phyloP scores from a whole-genome alignment of 2,888 invertebrate species.

The Rutpela maculata region DNA sequence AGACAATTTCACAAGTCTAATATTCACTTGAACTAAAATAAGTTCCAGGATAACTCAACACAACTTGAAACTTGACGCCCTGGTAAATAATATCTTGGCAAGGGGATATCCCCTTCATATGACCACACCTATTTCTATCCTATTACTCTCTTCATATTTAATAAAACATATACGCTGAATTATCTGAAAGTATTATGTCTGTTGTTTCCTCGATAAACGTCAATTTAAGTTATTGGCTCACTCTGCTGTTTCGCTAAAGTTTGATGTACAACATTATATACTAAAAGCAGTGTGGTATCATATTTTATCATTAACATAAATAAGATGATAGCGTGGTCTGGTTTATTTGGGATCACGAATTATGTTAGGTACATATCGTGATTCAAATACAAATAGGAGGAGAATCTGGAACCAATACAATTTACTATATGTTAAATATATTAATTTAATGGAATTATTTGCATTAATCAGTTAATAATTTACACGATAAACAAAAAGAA shows the following conservation, averaged over 20 bases:
- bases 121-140: not conserved
- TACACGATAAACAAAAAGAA: too few species aligned
- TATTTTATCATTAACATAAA: not conserved
- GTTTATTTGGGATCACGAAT: not conserved
- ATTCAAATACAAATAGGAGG: not conserved
- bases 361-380: not conserved
- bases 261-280: not conserved
- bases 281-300: not conserved
- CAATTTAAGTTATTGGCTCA: not conserved
- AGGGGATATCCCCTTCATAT: not conserved
- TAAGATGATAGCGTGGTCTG: not conserved
- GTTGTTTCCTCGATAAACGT: not conserved
- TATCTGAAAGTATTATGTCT: not conserved
- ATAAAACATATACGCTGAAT: not conserved
- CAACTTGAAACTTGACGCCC: too few species aligned
- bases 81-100: not conserved
- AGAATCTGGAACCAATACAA: not conserved
- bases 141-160: not conserved
- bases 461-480: not conserved
- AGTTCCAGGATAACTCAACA: too few species aligned
- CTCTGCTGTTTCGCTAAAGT: not conserved
- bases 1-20: too few species aligned
- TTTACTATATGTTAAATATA: not conserved
- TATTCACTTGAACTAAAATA: too few species aligned
- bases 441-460: not conserved